Base-by-base conservation (phyloP, 1,140 invertebrate genomes). In the Panonychus citri region DNA sequence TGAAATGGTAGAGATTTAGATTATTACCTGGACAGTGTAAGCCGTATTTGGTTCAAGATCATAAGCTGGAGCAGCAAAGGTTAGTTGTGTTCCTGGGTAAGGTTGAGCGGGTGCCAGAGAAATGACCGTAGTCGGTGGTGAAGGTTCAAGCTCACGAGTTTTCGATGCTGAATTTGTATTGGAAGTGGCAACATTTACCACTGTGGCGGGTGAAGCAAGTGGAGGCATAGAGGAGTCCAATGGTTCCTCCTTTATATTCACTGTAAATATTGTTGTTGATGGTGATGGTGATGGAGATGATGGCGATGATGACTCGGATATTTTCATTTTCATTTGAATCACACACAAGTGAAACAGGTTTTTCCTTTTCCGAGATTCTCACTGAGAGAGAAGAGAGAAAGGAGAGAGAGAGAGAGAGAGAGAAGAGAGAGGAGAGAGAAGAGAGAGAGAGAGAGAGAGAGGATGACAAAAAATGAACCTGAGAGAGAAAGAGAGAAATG, bases 1-100 rank as follows among this genome's bases (percentile, higher is more conserved):
- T n/a, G 53, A 24, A n/a, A n/a, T n/a, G n/a, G n/a, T n/a, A n/a
- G n/a, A n/a, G n/a, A n/a, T n/a, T n/a, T n/a, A n/a, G n/a, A n/a
- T n/a, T n/a, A n/a, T n/a, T 3, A 60, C 59, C 40, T 60, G 59
- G 5, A 60, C 56, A n/a, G 59, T 53, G 50, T 60, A 60, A 5
- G n/a, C 24, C 30, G 55, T 56, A 39, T 15, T 50, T 17, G 48
- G 37, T 15, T 57, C 27, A 10, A 60, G 40, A 39, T 60, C 59
- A 48, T 60, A 60, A 5, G 59, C 24, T 28, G 59, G 52, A n/a
- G 59, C 39, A 13, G 58, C 58, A 57, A 60, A 60, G 21, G 59
- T 60, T 15, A 60, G 40, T 52, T 59, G 58, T 21, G 58, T 59
- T 17, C 15, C 42, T 27, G 52, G 59, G 54, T 60, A 60, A 3